Percentiles rank a stretch among this genome's conserved stretches.
Conservation (phyloP, 2,797 vertebrate genomes). For the Sciurus carolinensis region DNA sequence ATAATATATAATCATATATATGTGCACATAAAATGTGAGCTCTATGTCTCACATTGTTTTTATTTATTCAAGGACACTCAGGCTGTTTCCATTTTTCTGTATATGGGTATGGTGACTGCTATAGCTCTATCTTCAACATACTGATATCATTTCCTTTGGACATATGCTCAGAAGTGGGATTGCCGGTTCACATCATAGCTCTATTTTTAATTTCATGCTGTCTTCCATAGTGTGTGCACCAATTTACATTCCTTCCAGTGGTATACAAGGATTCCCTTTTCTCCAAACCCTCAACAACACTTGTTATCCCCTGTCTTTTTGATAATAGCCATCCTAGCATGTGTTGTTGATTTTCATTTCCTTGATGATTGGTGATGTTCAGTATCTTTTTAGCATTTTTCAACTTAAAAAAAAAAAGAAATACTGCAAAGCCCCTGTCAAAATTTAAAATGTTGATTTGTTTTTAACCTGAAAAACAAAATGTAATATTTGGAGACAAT, state of each 20-base stretch:
- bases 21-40: no score
- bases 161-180: not conserved
- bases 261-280: not conserved
- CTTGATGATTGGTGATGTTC: not conserved
- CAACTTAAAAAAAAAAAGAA: not conserved
- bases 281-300: not conserved
- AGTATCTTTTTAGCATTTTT: not conserved
- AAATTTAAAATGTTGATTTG: slow-evolving; percentile 50
- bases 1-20: not conserved
- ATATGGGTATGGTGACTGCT: not conserved
- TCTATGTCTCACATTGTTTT: no score
- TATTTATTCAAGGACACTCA: not conserved
- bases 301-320: not conserved
- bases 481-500: not conserved
- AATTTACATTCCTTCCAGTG: not conserved
- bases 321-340: not conserved
- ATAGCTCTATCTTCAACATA: not conserved
- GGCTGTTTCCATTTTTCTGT: not conserved
- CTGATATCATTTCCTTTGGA: not conserved
- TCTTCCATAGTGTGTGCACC: not conserved
- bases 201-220: not conserved
- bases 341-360: not conserved
- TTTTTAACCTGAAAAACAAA: slow-evolving; percentile 32
- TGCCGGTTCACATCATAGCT: not conserved
- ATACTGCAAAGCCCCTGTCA: not conserved